Evolutionary conservation across 92 coral and sea anemone species (phyloP).

Genomic region (Meandrina meandrites): DNA sequence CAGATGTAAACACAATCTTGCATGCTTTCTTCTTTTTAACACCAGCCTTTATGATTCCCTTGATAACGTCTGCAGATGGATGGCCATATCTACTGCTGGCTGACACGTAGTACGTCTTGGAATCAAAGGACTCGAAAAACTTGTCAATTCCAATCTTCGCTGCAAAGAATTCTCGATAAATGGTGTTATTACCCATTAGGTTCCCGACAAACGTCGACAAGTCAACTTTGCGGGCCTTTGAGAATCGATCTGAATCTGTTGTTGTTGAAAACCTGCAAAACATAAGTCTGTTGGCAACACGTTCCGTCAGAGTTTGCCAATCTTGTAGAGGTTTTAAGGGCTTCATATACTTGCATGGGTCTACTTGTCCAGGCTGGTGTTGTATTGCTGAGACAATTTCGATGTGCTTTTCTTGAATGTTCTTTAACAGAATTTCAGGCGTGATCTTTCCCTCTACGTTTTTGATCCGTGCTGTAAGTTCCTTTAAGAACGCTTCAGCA

Average conservation of each 20-base stretch:
- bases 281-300: neutral
- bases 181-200: neutral
- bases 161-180: neutral
- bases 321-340: neutral
- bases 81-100: slow-evolving; percentile 8
- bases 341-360: neutral
- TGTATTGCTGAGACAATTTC: slow-evolving; percentile 3
- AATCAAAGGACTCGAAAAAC: slow-evolving; percentile 17
- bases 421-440: neutral
- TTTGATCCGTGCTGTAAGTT: neutral
- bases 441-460: neutral
- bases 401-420: neutral
- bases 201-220: neutral
- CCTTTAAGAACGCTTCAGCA: neutral
- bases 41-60: slow-evolving; percentile 32
- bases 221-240: neutral
- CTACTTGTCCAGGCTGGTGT: neutral
- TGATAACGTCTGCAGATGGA: slow-evolving; percentile 15
- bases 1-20: slow-evolving; percentile 19
- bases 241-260: neutral
- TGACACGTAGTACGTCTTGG: slow-evolving; percentile 27
- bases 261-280: neutral
- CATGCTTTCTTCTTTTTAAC: slow-evolving; percentile 25
- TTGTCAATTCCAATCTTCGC: slow-evolving; percentile 12
- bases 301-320: neutral